Evolutionary conservation across 2,113 vertebrate species (phyloP), one percentile per base, ranked within the genome.

Genomic region (Rhizomys pruinosus): DNA sequence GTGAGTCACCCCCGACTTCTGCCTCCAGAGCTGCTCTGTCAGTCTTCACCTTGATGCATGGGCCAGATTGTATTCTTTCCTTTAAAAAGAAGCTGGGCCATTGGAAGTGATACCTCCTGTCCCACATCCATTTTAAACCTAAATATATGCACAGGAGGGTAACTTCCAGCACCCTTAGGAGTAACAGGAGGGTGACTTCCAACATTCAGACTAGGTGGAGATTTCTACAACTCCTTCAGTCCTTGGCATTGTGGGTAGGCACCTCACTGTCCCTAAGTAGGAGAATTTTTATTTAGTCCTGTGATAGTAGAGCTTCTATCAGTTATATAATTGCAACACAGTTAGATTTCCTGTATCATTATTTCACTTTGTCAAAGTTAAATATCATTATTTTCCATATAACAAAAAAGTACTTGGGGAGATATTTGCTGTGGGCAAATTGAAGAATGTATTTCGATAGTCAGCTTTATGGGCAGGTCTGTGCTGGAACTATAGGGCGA

Each of bases 371-470:
- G 10, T 5, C 57, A 89, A 82, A 57, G 63, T 22, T 55, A 78
- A 39, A 61, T 90, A 42, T 90, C 63, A 66, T 59, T 63, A 84
- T 76, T 84, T 82, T 73, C 88, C 23, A 63, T 42, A 20, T 55
- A 44, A 81, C 1, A 23, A 69, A 25, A 87, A 59, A n/a, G n/a
- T 66, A 92, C 82, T 93, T 94, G 39, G 44, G 61, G 25, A n/a
- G 3, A 34, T 59, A 95, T 86, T 86, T 57, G 34, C 27, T 39
- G 52, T 57, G 57, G 34, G 29, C 22, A 37, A 87, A 91, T 72
- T 57, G 84, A 66, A 91, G 89, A 71, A 71, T 4, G 7, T 23
- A 55, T 74, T 89, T 86, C 52, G 64, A 44, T 94, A 85, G 8
- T 81, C 68, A 86, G 57, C 71, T 91, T 47, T 78, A 3, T 52